Evolutionary conservation across 2,113 vertebrate species (phyloP), one percentile per base, ranked within the genome.

Genomic region (Erythrocercus mccallii): DNA sequence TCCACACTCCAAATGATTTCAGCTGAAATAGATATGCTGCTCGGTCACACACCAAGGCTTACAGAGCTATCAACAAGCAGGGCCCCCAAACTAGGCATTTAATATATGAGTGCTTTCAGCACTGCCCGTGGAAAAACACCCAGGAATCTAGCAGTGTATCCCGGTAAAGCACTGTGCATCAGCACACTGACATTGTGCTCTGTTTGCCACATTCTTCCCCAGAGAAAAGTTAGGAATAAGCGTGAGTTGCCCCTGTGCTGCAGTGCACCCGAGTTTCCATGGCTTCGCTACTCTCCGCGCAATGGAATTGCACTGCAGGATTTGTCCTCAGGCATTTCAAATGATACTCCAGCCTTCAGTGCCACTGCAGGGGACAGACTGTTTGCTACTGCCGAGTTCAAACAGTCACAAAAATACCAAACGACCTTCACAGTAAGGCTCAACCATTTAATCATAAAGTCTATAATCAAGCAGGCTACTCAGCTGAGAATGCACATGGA

Each of bases 401-500:
- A 96, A 82, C 50, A 81, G 74, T 35, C 58, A 68, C 47, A 48
- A 64, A 84, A 86, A 53, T 2, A 78, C 68, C 72, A 78, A 96
- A 88, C 83, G 77, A 88, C 64, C 92, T 95, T 88, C 87, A 81
- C 89, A 94, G 87, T 77, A 44, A 88, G 81, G 51, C 81, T 88
- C 42, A 69, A 71, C 31, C 62, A 74, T 90, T 94, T 91, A 51
- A 93, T 93, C 78, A 92, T 88, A 40, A 85, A 93, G 71, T 77
- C 77, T 86, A 54, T 91, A 87, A 94, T 93, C 92, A 94, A 73
- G 81, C 53, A 73, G 74, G 50, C 69, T 85, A 23, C 47, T 91
- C 58, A 57, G 6, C 24, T 79, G 88, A 92, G 81, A 91, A 90
- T 21, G 78, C 74, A 51, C 58, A 51, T 11, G 44, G 56, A 84